Percentiles rank a stretch among this genome's conserved stretches.
These are phyloP conservation scores for Hippocampus abdominalis DNA, from an alignment of 2,113 vertebrate genomes.

Conservation along the genomic window DNA sequence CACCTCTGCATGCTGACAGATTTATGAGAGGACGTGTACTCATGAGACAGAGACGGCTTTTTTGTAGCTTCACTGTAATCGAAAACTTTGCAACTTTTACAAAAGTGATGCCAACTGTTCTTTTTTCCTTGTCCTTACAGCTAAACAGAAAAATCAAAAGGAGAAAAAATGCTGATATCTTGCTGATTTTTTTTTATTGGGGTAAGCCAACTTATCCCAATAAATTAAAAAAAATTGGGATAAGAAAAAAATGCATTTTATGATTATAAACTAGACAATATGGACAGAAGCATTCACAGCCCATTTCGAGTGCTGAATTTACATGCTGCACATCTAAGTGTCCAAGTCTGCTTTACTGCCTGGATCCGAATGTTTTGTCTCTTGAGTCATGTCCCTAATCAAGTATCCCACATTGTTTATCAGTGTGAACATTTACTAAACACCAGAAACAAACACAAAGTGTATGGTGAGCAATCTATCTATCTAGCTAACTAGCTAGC, in stretches of 20 bases:
- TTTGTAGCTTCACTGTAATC: slow-evolving; percentile 50
- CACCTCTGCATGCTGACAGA: slow-evolving; percentile 37
- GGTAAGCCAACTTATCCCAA: too few relatives aligned
- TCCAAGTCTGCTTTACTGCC: too few relatives aligned
- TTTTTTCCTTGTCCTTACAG: not conserved
- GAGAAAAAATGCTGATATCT: slow-evolving; percentile 3
- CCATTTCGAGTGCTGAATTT: not conserved
- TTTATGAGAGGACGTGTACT: slow-evolving; percentile 46
- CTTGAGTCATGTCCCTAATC: too few relatives aligned
- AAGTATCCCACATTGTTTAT: too few relatives aligned
- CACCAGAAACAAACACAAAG: too few relatives aligned
- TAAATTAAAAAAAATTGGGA: too few relatives aligned
- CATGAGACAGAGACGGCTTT: slow-evolving; percentile 46
- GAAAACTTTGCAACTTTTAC: slow-evolving; percentile 44
- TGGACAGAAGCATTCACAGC: not conserved
- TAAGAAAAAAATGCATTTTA: not conserved
- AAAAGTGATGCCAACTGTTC: slow-evolving; percentile 31
- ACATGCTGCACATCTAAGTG: too few relatives aligned
- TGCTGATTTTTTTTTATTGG: slow-evolving; percentile 18
- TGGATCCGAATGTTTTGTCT: too few relatives aligned
- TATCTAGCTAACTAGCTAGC: too few relatives aligned
- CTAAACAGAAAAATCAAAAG: slow-evolving; percentile 8
- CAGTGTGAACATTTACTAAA: too few relatives aligned
- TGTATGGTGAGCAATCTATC: too few relatives aligned
- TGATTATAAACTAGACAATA: not conserved